Percentiles rank a stretch among this genome's conserved stretches.
Evolutionary conservation across 2,888 invertebrate species (phyloP).

Genomic region (Pseudolycoriella hygida): DNA sequence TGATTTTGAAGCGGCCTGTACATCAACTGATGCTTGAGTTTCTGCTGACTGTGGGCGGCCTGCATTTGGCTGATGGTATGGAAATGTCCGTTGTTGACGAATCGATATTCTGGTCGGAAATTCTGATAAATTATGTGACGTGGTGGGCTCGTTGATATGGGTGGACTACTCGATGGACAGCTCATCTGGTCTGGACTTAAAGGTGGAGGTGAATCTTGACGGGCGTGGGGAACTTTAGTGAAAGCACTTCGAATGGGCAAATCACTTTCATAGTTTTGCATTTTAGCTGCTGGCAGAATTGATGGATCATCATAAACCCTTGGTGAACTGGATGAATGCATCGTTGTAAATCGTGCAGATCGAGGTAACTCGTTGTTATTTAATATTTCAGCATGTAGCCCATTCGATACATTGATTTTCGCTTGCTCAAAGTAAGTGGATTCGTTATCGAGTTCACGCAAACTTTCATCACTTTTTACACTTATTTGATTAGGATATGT

Average conservation of each 20-base stretch:
- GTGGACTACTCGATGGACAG: conserved; percentile 66
- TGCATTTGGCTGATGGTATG: conserved; percentile 26
- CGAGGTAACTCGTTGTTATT: conserved; percentile 2
- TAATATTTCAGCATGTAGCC: not conserved
- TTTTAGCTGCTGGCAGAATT: conserved; percentile 28
- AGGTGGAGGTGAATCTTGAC: conserved; percentile 35
- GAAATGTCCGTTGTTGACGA: conserved; percentile 22
- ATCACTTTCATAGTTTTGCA: conserved; percentile 25
- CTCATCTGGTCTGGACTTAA: conserved; percentile 59
- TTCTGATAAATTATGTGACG: conserved; percentile 23
- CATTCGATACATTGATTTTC: not conserved
- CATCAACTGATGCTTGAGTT: conserved; percentile 17
- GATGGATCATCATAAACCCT: conserved; percentile 27
- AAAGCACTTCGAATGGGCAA: conserved; percentile 57
- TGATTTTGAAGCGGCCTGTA: conserved; percentile 15
- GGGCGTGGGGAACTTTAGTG: conserved; percentile 47
- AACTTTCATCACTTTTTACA: conserved; percentile 6
- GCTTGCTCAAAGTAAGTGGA: not conserved
- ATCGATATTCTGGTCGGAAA: conserved; percentile 27
- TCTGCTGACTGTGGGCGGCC: conserved; percentile 15
- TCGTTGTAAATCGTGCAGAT: conserved; percentile 18
- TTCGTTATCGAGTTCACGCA: not conserved
- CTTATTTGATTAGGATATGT: conserved; percentile 6
- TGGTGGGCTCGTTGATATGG: conserved; percentile 41
- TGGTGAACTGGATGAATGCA: conserved; percentile 12